A percentile compares a stretch with the other conserved stretches of the same genome.
Conservation (phyloP, 2,113 vertebrate genomes). For the Cavia aperea region DNA sequence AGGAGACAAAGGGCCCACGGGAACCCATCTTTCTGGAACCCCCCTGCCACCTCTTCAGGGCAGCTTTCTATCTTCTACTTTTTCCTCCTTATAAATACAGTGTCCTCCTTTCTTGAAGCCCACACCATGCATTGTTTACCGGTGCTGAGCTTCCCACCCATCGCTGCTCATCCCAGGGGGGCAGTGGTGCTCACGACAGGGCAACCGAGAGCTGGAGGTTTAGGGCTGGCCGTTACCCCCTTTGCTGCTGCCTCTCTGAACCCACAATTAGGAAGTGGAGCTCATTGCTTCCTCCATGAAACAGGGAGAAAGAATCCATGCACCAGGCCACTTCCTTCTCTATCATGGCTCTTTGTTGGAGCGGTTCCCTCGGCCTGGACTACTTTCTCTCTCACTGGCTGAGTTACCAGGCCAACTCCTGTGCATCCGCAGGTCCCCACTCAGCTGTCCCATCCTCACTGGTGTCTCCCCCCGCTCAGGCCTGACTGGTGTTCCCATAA, state of each 20-base stretch:
- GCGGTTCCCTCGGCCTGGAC: too few species aligned
- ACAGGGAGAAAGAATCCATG: neutral
- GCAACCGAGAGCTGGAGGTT: neutral
- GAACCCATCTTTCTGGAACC: too few species aligned
- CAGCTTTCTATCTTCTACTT: neutral
- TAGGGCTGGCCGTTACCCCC: too few species aligned
- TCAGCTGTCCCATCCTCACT: neutral
- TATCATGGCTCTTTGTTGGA: neutral
- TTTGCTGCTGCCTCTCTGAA: neutral
- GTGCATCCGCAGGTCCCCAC: neutral
- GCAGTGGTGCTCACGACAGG: neutral
- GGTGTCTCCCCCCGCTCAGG: neutral
- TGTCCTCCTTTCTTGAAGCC: neutral
- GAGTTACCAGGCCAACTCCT: neutral
- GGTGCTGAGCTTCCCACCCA: neutral
- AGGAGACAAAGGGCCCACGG: neutral
- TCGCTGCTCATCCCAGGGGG: too few species aligned
- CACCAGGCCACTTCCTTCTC: neutral
- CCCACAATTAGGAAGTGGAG: neutral
- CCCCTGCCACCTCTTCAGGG: neutral
- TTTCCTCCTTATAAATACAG: neutral
- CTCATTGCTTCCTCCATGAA: neutral
- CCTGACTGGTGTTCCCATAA: neutral
- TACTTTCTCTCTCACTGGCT: too few species aligned
- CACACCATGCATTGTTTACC: neutral